phyloP scores from a whole-genome alignment of 2,797 vertebrate species.

The Ctenopoma multispine region DNA sequence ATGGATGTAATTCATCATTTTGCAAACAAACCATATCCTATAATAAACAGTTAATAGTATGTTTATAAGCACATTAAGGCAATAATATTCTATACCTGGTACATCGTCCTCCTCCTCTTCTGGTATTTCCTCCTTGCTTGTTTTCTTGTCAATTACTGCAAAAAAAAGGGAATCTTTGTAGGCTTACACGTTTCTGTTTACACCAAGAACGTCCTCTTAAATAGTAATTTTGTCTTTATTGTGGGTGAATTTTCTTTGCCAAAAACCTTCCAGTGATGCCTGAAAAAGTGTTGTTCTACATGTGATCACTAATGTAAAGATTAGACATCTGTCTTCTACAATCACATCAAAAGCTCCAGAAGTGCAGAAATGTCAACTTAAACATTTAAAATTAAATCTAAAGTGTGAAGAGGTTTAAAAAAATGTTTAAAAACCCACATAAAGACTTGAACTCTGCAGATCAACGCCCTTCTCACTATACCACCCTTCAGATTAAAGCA shows the following conservation, averaged over 20 bases:
- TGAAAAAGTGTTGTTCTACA: too few relatives aligned
- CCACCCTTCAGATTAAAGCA: neutral
- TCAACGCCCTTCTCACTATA: neutral
- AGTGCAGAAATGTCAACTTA: neutral
- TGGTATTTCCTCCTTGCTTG: conserved; percentile 94
- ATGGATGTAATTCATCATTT: neutral
- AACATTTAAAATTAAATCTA: too few relatives aligned
- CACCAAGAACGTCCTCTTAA: neutral
- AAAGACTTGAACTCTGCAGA: too few relatives aligned
- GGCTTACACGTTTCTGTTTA: neutral
- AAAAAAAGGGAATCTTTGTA: conserved; percentile 27
- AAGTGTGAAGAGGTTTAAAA: too few relatives aligned
- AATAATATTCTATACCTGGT: conserved; percentile 86
- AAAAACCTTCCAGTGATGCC: neutral
- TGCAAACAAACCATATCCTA: neutral
- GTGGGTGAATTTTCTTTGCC: neutral
- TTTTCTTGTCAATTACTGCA: conserved; percentile 94
- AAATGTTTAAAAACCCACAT: too few relatives aligned
- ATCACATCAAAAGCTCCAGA: too few relatives aligned
- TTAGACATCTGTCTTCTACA: too few relatives aligned
- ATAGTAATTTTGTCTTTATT: neutral
- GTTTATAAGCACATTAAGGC: neutral
- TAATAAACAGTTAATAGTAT: neutral
- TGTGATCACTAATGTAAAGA: too few relatives aligned
- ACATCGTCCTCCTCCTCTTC: conserved; percentile 95